phyloP scores from a whole-genome alignment of 2,888 invertebrate genomes.

The Aporophyla nigra region DNA sequence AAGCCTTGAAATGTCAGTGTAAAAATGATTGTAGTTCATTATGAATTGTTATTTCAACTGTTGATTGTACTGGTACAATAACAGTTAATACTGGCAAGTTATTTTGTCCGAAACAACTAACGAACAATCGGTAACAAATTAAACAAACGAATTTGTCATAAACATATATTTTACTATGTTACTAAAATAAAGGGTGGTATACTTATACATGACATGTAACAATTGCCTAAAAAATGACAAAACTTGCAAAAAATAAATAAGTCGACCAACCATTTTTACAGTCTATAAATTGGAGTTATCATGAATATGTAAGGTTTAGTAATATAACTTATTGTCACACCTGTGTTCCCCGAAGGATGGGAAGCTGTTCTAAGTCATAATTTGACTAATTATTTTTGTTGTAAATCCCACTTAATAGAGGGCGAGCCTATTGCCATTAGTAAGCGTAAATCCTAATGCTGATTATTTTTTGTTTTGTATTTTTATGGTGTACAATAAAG shows the following conservation, averaged over 20 bases:
- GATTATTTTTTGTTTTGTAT: no score
- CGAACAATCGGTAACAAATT: no score
- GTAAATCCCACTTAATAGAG: background rate
- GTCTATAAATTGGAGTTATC: background rate
- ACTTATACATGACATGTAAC: background rate
- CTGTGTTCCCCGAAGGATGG: background rate
- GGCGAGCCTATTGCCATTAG: background rate
- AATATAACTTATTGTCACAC: background rate
- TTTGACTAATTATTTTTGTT: background rate
- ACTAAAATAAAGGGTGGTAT: background rate
- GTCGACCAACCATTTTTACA: no score
- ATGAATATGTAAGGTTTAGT: background rate
- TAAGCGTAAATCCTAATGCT: background rate
- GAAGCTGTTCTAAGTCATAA: background rate
- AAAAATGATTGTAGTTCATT: background rate
- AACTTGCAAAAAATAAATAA: background rate
- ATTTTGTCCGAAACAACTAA: background rate
- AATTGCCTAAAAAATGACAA: background rate
- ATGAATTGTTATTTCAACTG: background rate
- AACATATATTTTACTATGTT: background rate
- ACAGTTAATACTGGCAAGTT: background rate
- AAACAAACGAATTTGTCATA: background rate
- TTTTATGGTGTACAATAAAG: no score
- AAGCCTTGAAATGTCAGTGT: constrained; percentile 17
- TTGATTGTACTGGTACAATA: background rate